phyloP scores from a whole-genome alignment of 2,113 vertebrate species.

The Anser cygnoides region DNA sequence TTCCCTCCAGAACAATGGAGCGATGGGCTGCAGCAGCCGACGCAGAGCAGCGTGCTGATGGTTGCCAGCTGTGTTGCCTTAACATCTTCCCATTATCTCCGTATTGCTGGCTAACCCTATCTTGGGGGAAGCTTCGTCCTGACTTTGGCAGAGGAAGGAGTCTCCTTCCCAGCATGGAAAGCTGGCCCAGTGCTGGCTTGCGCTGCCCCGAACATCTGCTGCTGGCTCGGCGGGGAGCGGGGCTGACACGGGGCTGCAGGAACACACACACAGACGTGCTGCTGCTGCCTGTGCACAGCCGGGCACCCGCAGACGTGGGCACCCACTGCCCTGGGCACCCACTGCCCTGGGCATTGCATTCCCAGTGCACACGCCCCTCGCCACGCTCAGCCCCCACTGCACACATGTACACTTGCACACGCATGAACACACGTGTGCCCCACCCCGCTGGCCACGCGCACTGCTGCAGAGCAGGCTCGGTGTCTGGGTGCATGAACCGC shows the following conservation, averaged over 20 bases:
- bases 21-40: neutral
- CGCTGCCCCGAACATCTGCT: slow-evolving; percentile 62
- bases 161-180: slow-evolving; percentile 62
- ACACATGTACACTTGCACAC: neutral
- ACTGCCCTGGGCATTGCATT: neutral
- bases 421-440: neutral
- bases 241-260: neutral
- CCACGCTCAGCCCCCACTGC: neutral
- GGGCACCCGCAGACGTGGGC: too few species aligned
- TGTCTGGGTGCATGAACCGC: neutral
- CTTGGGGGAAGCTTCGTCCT: slow-evolving; percentile 13
- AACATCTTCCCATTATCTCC: slow-evolving; percentile 68
- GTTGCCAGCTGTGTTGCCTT: slow-evolving; percentile 67
- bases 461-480: neutral
- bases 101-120: slow-evolving; percentile 18
- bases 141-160: slow-evolving; percentile 52
- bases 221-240: neutral
- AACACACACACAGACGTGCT: slow-evolving; percentile 16
- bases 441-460: rapidly evolving
- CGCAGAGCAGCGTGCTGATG: slow-evolving; percentile 35
- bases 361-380: neutral
- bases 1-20: slow-evolving; percentile 15
- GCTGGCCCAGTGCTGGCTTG: slow-evolving; percentile 6
- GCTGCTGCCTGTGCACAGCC: neutral
- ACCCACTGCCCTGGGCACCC: neutral